Base-by-base conservation (phyloP, 1,140 invertebrate genomes). In the Drosophila kikkawai region DNA sequence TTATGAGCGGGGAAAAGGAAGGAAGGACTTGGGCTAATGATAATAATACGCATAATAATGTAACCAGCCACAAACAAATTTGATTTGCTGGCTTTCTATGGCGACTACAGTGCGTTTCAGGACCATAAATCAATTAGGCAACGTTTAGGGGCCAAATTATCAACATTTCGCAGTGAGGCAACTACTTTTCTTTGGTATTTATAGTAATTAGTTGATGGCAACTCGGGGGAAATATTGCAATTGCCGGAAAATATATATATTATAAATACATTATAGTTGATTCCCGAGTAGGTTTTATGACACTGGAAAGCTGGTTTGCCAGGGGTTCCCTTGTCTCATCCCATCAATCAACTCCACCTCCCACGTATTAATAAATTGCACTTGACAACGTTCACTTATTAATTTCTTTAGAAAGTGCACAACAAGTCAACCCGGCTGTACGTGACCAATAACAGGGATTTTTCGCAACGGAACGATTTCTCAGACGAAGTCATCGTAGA, bases 401-500 rank as follows among this genome's bases (percentile, higher is more conserved):
- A 87, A 87, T 87, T 73, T 84, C 80, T 74, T 87, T 83, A 75
- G 84, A 70, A 84, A 87, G 84, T 83, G 80, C 84, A 83, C 84
- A 83, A 83, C 86, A 82, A 83, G 84, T 75, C 83, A 87, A 78
- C 84, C 53, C 36, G 37, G 41, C 48, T 71, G 84, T 88, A 87
- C 84, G 84, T 87, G 84, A 87, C 84, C 80, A 87, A 87, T 87
- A 90, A 88, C 80, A 80, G 79, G 84, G 79, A 84, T 71, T 88
- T 80, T 65, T 65, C 44, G 12, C 79, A 69, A 53, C 19, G 37
- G 34, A 42, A 60, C 19, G 19, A 47, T 60, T 77, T 69, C 63
- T 69, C 64, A 59, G 73, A 69, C 64, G 19, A 53, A 82, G 78
- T 57, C 85, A 90, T 90, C 78, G 82, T 90, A 75, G 78, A 87